A percentile compares a stretch with the other conserved stretches of the same genome.
Conservation (phyloP, 2,113 vertebrate species). For the Caretta caretta region DNA sequence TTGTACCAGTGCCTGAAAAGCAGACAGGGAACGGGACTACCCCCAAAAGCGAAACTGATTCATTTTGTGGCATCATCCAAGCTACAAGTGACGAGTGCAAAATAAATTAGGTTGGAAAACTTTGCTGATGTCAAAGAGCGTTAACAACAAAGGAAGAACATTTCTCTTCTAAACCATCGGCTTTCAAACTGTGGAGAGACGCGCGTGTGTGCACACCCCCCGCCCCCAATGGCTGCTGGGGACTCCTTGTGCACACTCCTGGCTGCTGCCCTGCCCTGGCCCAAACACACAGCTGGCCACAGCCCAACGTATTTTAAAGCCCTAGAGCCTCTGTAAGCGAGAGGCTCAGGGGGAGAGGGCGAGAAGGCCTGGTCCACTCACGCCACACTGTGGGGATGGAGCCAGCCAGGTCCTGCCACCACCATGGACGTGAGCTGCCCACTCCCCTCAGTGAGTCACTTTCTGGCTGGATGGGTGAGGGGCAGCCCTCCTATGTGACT, state of each 20-base stretch:
- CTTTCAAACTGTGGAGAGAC: neutral
- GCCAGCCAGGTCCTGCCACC: too few species aligned
- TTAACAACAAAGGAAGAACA: neutral
- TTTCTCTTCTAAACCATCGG: neutral
- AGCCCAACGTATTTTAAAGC: neutral
- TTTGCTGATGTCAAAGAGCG: neutral
- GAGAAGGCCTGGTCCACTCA: neutral
- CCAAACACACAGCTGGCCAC: neutral
- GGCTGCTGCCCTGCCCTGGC: too few species aligned
- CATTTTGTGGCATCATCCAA: neutral
- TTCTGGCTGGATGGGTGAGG: neutral
- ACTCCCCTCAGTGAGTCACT: neutral
- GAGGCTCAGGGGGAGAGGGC: neutral
- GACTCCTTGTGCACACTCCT: neutral
- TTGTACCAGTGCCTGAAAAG: neutral
- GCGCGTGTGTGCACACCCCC: too few species aligned
- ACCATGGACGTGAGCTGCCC: too few species aligned
- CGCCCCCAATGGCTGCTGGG: too few species aligned
- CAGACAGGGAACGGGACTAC: neutral
- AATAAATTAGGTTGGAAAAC: neutral
- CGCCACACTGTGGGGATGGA: neutral
- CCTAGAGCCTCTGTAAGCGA: neutral
- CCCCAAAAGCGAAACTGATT: neutral
- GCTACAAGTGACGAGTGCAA: neutral
- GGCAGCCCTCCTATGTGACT: neutral